phyloP scores from a whole-genome alignment of 2,113 vertebrate genomes.

The Spermophilus dauricus region DNA sequence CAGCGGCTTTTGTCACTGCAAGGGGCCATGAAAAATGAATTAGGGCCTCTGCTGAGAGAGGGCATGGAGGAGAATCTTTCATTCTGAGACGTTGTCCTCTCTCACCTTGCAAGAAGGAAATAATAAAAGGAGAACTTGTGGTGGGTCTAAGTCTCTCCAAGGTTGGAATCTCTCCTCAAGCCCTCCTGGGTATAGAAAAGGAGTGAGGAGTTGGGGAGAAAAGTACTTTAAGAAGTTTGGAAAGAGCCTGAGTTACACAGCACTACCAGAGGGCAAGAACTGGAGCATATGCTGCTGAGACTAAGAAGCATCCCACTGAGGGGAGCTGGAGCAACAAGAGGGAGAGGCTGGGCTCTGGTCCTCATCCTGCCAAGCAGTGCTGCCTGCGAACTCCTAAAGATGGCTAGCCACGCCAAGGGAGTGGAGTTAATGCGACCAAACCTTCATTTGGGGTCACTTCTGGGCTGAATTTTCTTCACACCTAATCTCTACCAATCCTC shows the following conservation, averaged over 20 bases:
- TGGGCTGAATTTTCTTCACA: background rate
- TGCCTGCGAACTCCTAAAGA: background rate
- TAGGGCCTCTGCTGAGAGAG: conserved; percentile 90
- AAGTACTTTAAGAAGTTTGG: background rate
- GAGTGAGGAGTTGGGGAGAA: background rate
- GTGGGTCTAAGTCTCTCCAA: background rate
- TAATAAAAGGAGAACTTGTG: conserved; percentile 51
- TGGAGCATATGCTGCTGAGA: too few relatives aligned
- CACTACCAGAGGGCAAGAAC: background rate
- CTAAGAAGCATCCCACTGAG: rapidly evolving
- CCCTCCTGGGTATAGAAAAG: background rate
- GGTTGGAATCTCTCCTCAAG: conserved; percentile 2
- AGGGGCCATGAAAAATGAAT: conserved; percentile 93
- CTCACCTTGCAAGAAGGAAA: conserved; percentile 89
- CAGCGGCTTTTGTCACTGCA: conserved; percentile 91
- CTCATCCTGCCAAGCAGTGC: background rate
- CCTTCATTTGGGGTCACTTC: background rate
- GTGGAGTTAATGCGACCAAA: too few relatives aligned
- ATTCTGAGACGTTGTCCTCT: conserved; percentile 88
- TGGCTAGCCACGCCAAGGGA: background rate
- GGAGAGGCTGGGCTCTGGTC: background rate
- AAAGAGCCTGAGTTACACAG: rapidly evolving
- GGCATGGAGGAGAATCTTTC: conserved; percentile 90
- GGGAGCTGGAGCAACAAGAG: rapidly evolving
- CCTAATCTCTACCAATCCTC: background rate